Percentiles rank a stretch among this genome's conserved stretches.
Evolutionary conservation across 1,140 invertebrate species (phyloP).

Genomic region (Aphelinus atriplicis): DNA sequence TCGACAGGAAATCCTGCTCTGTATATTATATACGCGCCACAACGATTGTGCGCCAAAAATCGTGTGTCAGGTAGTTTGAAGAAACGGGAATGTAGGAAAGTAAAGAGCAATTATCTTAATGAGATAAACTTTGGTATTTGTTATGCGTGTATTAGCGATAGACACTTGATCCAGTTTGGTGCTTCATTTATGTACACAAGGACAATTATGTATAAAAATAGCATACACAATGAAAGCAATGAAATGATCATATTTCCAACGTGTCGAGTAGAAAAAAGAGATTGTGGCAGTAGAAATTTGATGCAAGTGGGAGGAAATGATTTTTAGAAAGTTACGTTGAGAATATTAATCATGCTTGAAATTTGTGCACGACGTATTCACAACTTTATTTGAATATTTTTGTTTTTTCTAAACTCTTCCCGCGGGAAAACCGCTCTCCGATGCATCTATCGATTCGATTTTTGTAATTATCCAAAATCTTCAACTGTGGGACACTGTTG

Average conservation of each 20-base stretch:
- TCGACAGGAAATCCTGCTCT: too few relatives aligned
- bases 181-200: constrained; percentile 53
- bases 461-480: too few relatives aligned
- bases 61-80: constrained; percentile 13
- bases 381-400: neutral
- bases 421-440: constrained; percentile 1
- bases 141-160: constrained; percentile 56
- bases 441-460: neutral
- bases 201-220: constrained; percentile 32
- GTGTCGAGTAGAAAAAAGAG: neutral
- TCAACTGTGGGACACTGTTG: too few relatives aligned
- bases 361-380: neutral
- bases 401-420: constrained; percentile 5
- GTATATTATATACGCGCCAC: neutral
- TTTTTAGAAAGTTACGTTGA: neutral
- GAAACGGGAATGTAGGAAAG: constrained; percentile 49
- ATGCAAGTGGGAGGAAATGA: constrained; percentile 38
- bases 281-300: constrained; percentile 32
- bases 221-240: constrained; percentile 24
- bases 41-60: constrained; percentile 18
- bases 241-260: constrained; percentile 22
- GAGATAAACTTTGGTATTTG: constrained; percentile 66
- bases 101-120: constrained; percentile 51
- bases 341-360: constrained; percentile 19
- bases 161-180: constrained; percentile 38